Base-by-base conservation (phyloP, 2,888 invertebrate species). In the Ectropis crepuscularia region DNA sequence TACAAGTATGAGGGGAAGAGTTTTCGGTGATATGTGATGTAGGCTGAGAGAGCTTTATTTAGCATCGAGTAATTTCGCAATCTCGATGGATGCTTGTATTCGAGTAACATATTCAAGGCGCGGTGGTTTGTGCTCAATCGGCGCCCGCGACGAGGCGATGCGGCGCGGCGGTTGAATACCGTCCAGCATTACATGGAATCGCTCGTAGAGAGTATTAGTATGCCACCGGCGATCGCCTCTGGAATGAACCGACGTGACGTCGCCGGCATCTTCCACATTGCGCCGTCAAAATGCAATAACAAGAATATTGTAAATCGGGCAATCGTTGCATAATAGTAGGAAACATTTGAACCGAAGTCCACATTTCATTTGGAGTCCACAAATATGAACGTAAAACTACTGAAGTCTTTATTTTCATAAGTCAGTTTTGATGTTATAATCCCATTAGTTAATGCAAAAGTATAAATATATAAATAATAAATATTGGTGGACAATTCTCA, bases 171-270 rank as follows among this genome's bases (percentile, higher is more conserved):
- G 78, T 77, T 79, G 82, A 83, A 85, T 86, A 84, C 80, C 79
- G 82, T 74, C 77, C 79, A 85, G 87, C 85, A 89, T 90, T 88
- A 89, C 87, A 89, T 76, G 84, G 83, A 87, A 87, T 87, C 82
- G 86, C 86, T 89, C 83, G 85, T 82, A 79, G 82, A 85, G 81
- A 68, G 62, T 88, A 91, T 92, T 91, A 91, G 90, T 90, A 92
- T 92, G 90, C 92, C 80, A 78, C 70, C 77, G 79, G 80, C 85
- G 87, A 84, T 81, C 85, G 80, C 87, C 85, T 79, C 83, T 85
- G 91, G 90, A 90, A 91, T 92, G 90, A 90, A 84, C 79, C 83
- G 87, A 89, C 87, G 89, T 89, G 89, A 89, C 82, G 85, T 79
- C 77, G 74, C 39, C 76, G 79, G 77, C 80, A 78, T 79, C 81